A percentile compares a stretch with the other conserved stretches of the same genome.
Evolutionary conservation across 92 coral and sea anemone species (phyloP).

Genomic region (Phymanthus crucifer): DNA sequence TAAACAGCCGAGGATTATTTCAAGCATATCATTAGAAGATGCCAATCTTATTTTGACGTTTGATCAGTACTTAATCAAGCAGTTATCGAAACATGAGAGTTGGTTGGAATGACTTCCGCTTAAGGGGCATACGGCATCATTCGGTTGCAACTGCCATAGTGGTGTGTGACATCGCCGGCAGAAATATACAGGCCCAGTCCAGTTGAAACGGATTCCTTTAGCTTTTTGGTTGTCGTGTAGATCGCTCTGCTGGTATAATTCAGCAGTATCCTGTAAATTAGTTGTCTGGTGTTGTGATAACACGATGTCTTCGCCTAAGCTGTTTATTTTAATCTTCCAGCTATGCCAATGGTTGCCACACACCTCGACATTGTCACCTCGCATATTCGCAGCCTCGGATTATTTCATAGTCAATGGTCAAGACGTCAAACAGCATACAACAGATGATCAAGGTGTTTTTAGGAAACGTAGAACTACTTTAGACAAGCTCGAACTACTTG

Average conservation of each 20-base stretch:
- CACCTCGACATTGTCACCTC: neutral
- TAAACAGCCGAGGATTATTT: too few species aligned
- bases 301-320: neutral
- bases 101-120: neutral
- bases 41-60: neutral
- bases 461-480: slow-evolving; percentile 46
- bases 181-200: too few species aligned
- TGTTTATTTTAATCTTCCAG: neutral
- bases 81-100: neutral
- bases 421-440: slow-evolving; percentile 22
- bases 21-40: too few species aligned
- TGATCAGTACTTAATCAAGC: neutral
- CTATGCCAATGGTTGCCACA: neutral
- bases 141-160: too few species aligned
- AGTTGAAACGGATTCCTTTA: too few species aligned
- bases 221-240: too few species aligned
- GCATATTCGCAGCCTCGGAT: slow-evolving; percentile 40
- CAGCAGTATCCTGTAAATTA: too few species aligned
- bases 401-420: slow-evolving; percentile 49
- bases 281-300: too few species aligned
- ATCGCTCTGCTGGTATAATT: too few species aligned
- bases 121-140: neutral
- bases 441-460: slow-evolving; percentile 34
- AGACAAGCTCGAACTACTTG: slow-evolving; percentile 50
- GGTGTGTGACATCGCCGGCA: too few species aligned